These are phyloP conservation scores for Sinohyriopsis cumingii DNA, from an alignment of 2,888 invertebrate species.

Conservation along the genomic window DNA sequence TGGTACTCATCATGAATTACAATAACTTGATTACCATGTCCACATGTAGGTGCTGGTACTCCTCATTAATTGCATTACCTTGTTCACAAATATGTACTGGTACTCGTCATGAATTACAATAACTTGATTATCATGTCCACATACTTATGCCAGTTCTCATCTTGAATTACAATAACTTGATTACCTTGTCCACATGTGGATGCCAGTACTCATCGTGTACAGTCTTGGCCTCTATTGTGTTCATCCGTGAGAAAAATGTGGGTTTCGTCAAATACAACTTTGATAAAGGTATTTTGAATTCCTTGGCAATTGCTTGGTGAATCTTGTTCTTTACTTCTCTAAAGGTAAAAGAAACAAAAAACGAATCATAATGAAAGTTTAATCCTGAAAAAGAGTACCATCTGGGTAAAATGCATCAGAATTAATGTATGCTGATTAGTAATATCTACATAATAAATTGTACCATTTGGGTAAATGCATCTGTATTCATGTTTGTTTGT, in stretches of 20 bases:
- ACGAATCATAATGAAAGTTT: background rate
- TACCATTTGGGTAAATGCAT: too few relatives aligned
- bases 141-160: too few relatives aligned
- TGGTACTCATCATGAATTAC: background rate
- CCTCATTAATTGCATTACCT: conserved; percentile 56
- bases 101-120: background rate
- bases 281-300: conserved; percentile 81
- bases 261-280: conserved; percentile 86
- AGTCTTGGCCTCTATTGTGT: conserved; percentile 80
- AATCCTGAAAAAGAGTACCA: too few relatives aligned
- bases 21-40: conserved; percentile 80
- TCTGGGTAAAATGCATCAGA: too few relatives aligned
- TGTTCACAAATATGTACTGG: too few relatives aligned
- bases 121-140: background rate
- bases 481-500: too few relatives aligned
- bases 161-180: background rate
- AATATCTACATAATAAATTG: too few relatives aligned
- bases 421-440: too few relatives aligned
- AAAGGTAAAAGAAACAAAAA: conserved; percentile 43
- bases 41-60: conserved; percentile 92
- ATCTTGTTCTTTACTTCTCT: conserved; percentile 84
- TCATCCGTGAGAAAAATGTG: conserved; percentile 90
- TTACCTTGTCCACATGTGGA: conserved; percentile 88
- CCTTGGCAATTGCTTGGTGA: conserved; percentile 82
- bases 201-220: conserved; percentile 93